Percentiles rank a stretch among this genome's conserved stretches.
Evolutionary conservation across 2,888 invertebrate genomes (phyloP).

Genomic region (Therioaphis trifolii): DNA sequence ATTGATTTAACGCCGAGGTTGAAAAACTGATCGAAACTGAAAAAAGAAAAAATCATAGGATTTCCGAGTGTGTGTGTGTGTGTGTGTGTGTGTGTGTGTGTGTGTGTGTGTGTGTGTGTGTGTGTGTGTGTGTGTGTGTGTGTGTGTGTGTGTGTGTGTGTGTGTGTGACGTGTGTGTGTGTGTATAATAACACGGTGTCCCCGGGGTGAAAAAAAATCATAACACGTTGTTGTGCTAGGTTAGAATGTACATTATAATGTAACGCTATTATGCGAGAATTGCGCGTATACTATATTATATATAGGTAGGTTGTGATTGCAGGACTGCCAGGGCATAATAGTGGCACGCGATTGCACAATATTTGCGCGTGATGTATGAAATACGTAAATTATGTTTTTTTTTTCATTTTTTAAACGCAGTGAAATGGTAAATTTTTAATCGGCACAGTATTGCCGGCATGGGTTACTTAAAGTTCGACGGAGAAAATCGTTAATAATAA

Average conservation of each 20-base stretch:
- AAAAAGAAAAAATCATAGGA: neutral
- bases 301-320: neutral
- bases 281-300: too few relatives aligned
- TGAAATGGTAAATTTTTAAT: conserved; percentile 14
- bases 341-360: conserved; percentile 10
- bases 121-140: too few relatives aligned
- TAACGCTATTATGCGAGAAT: neutral
- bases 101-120: too few relatives aligned
- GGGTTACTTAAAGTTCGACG: neutral
- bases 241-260: neutral
- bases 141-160: too few relatives aligned
- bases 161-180: too few relatives aligned
- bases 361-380: neutral
- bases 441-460: neutral
- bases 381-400: neutral
- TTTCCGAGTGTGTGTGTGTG: neutral
- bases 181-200: neutral
- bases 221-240: conserved; percentile 25
- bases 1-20: conserved; percentile 4
- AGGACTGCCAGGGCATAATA: neutral
- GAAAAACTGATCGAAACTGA: conserved; percentile 5
- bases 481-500: neutral
- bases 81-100: too few relatives aligned
- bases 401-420: neutral
- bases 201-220: conserved; percentile 2